Evolutionary conservation across 2,888 invertebrate genomes (phyloP).

Genomic region (Cetonia aurata): DNA sequence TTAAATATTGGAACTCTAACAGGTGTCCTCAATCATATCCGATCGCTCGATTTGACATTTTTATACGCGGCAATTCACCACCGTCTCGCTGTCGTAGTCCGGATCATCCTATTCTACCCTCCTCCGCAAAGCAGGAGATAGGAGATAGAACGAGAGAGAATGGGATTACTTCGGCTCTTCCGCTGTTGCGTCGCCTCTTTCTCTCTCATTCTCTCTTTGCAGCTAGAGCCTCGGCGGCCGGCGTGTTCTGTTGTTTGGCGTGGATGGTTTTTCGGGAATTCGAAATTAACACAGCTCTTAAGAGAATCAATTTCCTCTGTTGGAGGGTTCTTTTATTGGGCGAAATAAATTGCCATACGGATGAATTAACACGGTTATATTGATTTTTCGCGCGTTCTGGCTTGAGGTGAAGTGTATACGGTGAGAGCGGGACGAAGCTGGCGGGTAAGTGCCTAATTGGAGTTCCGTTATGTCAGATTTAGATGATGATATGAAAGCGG

Average conservation of each 20-base stretch:
- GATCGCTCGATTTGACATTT: constrained; percentile 31
- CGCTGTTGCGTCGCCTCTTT: constrained; percentile 3
- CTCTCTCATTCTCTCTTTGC: not conserved
- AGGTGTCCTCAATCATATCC: constrained; percentile 38
- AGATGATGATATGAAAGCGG: constrained; percentile 31
- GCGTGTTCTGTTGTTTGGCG: constrained; percentile 31
- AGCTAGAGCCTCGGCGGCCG: not conserved
- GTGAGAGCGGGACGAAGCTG: constrained; percentile 11
- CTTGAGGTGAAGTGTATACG: constrained; percentile 7
- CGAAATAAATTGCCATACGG: constrained; percentile 41
- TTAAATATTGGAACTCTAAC: constrained; percentile 30
- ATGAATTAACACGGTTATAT: constrained; percentile 40
- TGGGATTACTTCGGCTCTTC: constrained; percentile 21
- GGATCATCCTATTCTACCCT: constrained; percentile 17
- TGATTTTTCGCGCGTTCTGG: constrained; percentile 31
- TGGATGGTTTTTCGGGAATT: constrained; percentile 36
- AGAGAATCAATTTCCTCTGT: constrained; percentile 40
- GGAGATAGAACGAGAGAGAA: not conserved
- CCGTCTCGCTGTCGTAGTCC: constrained; percentile 11
- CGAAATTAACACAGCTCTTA: constrained; percentile 41
- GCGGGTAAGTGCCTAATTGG: constrained; percentile 33
- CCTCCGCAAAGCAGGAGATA: constrained; percentile 1
- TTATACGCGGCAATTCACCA: constrained; percentile 28
- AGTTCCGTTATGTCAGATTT: constrained; percentile 40
- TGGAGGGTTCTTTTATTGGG: constrained; percentile 40